A percentile compares a stretch with the other conserved stretches of the same genome.
phyloP scores from a whole-genome alignment of 1,140 invertebrate genomes.

The Neotoxoptera formosana region DNA sequence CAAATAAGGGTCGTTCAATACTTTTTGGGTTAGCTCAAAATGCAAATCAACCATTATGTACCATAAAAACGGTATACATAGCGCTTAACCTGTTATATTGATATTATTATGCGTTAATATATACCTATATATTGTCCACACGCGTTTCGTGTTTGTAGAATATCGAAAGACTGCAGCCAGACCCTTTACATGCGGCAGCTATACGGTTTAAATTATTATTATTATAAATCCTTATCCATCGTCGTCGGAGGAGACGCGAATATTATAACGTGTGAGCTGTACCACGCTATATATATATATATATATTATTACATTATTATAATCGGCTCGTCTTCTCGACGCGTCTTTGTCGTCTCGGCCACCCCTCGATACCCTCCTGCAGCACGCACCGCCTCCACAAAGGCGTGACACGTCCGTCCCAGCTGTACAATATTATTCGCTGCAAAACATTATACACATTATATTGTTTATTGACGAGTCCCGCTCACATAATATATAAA shows the following conservation, averaged over 20 bases:
- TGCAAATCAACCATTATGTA: too few species aligned
- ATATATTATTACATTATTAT: too few species aligned
- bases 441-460: neutral
- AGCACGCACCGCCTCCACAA: neutral
- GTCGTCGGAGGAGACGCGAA: neutral
- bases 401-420: neutral
- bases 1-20: too few species aligned
- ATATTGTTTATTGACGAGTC: too few species aligned
- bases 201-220: neutral
- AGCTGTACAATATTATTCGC: conserved; percentile 2
- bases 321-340: neutral
- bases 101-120: neutral
- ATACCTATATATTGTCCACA: too few species aligned
- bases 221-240: neutral
- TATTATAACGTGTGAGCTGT: neutral
- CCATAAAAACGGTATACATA: too few species aligned
- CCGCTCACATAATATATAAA: neutral
- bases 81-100: too few species aligned
- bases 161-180: neutral
- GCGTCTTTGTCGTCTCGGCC: neutral
- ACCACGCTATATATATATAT: too few species aligned
- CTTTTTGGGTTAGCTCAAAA: too few species aligned
- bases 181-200: too few species aligned
- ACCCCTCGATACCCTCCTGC: neutral
- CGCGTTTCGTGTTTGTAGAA: neutral